phyloP scores from a whole-genome alignment of 1,140 invertebrate genomes.

The Trigoniulus corallinus region DNA sequence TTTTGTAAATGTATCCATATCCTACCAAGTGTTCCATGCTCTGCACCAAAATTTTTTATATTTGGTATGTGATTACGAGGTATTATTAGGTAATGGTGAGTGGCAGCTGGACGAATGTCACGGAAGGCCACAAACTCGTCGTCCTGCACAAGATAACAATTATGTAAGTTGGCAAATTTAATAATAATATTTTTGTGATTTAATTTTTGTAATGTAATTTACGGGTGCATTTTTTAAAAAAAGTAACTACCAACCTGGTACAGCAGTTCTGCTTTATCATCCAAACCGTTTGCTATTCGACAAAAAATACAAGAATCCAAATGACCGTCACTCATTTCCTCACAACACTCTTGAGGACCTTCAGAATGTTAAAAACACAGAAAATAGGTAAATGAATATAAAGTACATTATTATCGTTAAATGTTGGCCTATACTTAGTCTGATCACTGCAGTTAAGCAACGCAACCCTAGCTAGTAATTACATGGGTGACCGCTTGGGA shows the following conservation, averaged over 20 bases:
- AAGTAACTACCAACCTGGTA: neutral
- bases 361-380: no score
- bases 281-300: neutral
- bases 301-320: slow-evolving; percentile 4
- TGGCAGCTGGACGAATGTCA: neutral
- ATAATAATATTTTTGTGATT: neutral
- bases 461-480: no score
- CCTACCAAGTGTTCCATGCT: neutral
- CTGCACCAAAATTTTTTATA: neutral
- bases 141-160: neutral
- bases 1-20: neutral
- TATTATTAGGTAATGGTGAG: neutral
- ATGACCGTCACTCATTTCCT: no score
- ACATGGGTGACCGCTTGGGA: no score
- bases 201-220: neutral
- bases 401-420: no score
- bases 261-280: neutral
- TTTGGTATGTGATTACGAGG: neutral
- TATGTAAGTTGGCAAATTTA: neutral
- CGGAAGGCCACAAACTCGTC: neutral
- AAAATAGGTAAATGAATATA: no score
- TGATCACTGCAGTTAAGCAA: no score
- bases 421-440: no score
- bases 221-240: neutral
- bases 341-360: no score